Base-by-base conservation (phyloP, 2,888 invertebrate species). In the Dolomedes plantarius region DNA sequence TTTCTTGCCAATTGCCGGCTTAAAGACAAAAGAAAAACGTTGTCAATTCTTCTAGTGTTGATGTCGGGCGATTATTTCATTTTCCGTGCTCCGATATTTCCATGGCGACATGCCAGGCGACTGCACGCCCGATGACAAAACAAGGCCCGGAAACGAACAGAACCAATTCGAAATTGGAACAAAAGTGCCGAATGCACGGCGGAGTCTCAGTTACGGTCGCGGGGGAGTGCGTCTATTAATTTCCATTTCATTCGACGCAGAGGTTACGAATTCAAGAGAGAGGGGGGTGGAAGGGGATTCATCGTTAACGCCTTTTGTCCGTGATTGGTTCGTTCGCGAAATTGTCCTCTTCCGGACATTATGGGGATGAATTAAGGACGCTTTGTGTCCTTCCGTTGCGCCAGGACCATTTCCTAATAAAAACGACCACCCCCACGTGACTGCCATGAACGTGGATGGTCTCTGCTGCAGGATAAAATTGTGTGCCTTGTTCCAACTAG, bases 261-360 rank as follows among this genome's bases (percentile, higher is more conserved):
- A 71, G 78, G 62, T 56, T 78, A 71, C 71, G 56, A 78, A 78
- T 72, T 79, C 13, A 11, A 16, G 65, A 65, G 29, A 2, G 23
- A 36, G 16, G 67, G 13, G 29, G 62, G 68, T 11, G 13, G 62
- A n/a, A 32, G 0, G 11, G 41, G 27, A 56, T 27, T 27, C 69
- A 28, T 41, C 69, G 69, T 69, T 69, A 69, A 69, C 69, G 69
- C 69, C 69, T 69, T 41, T 69, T 56, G 13, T 28, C 69, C 69
- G 69, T 69, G 79, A 72, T 64, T 72, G 79, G 41, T 64, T 23
- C 13, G 69, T 39, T 69, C 36, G 13, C 39, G 36, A 71, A 79
- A 79, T 79, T 79, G 79, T 32, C 46, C 46, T n/a, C 65, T 79
- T 79, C 79, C 79, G 79, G 79, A 31, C 79, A 65, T 72, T 79